Evolutionary conservation across 2,113 vertebrate species (phyloP), one percentile per base, ranked within the genome.

Genomic region (Chloropsis hardwickii): DNA sequence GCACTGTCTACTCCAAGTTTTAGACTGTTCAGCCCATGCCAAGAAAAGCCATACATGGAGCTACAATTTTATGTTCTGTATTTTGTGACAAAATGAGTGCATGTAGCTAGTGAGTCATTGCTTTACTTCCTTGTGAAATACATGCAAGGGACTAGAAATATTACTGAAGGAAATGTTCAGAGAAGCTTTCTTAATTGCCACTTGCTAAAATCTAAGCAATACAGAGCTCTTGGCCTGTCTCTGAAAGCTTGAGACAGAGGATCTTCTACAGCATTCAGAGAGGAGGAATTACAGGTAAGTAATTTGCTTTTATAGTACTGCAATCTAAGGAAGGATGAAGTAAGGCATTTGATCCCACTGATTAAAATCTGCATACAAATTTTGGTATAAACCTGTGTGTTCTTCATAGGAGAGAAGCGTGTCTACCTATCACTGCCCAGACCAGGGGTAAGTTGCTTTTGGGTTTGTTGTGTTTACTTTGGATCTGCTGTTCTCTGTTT

Each of bases 351-450:
- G 56, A 65, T 62, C 27, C 25, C 25, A 14, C 21, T 72, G 12
- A 23, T 84, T 69, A 79, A 94, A 71, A 70, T 48, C 37, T 88
- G 16, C 45, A 45, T 93, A 92, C 53, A 92, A 90, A 95, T 69
- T 81, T 81, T 83, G 48, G 89, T 95, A 31, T 97, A 97, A 91
- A 96, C 92, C 6, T 97, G 23, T 98, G 64, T 98, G 88, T 98
- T 98, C 56, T 95, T 98, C 96, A 51, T 95, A 99, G 99, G 99
- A 97, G 99, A 99, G 98, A 99, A 99, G 97, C 98, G 98, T 96
- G 96, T 98, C 39, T 99, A 99, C 97, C 96, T 99, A 77, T 99
- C 99, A 45, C 98, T 99, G 87, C 99, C 99, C 77, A 99, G 99
- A 98, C 98, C 99, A 64, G 98, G 98, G 98, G 99, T 99, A 97